A percentile compares a stretch with the other conserved stretches of the same genome.
Conservation (phyloP, 2,113 vertebrate species). For the Empidonax alnorum region DNA sequence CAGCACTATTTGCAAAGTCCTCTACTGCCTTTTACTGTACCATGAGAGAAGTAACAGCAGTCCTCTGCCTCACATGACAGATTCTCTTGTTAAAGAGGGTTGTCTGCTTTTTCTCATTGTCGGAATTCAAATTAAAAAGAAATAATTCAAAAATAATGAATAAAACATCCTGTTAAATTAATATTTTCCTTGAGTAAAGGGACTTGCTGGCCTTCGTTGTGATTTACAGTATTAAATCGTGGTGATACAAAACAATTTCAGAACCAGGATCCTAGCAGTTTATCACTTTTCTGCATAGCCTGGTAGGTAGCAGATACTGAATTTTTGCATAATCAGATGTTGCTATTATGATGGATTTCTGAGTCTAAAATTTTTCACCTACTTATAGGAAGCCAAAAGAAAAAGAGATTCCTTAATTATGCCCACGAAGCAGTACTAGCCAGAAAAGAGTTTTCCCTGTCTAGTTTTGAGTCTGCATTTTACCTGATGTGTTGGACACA, state of each 20-base stretch:
- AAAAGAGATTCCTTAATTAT: not conserved
- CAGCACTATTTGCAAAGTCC: not conserved
- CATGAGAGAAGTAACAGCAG: not conserved
- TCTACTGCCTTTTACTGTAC: not conserved
- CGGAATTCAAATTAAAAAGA: not conserved
- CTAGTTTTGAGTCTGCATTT: constrained; percentile 1
- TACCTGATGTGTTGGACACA: not conserved
- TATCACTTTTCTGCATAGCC: not conserved
- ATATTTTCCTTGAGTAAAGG: constrained; percentile 2
- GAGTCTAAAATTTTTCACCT: constrained; percentile 36
- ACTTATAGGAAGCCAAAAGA: not conserved
- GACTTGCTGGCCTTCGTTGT: not conserved
- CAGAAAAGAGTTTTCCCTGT: not conserved
- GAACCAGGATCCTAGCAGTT: constrained; percentile 12
- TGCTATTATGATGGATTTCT: constrained; percentile 32
- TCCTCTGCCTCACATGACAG: not conserved
- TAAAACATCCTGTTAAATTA: not conserved
- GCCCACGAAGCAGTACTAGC: not conserved
- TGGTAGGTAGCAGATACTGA: constrained; percentile 44
- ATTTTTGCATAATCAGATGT: not conserved
- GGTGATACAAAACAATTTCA: constrained; percentile 12
- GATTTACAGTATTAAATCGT: constrained; percentile 11
- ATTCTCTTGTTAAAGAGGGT: not conserved
- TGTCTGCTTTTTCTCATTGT: not conserved
- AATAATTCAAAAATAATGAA: not conserved